A percentile compares a stretch with the other conserved stretches of the same genome.
These are phyloP conservation scores for Halichondria panicea DNA, from an alignment of 37 sponge, comb jelly and placozoan species.

Conservation along the genomic window DNA sequence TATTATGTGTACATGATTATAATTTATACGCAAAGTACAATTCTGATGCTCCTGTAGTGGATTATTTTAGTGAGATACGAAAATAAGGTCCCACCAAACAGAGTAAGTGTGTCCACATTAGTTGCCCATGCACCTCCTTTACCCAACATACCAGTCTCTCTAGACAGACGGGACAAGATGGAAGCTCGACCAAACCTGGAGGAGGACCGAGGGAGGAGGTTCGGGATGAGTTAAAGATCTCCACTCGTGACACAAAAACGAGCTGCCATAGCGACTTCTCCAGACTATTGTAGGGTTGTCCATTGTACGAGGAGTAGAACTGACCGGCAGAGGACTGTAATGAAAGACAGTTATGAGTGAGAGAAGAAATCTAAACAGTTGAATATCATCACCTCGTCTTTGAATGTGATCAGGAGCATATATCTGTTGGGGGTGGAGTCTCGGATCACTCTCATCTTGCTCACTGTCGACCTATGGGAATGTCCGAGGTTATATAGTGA, in stretches of 20 bases:
- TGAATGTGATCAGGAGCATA: constrained; percentile 83
- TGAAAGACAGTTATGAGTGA: background rate
- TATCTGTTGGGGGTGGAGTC: constrained; percentile 92
- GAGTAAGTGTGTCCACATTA: too few species aligned
- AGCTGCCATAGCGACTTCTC: constrained; percentile 70
- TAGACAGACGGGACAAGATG: constrained; percentile 95
- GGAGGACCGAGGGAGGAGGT: constrained; percentile 38
- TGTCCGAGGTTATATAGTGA: background rate
- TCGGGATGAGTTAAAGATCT: constrained; percentile 38
- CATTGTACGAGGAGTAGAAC: constrained; percentile 68
- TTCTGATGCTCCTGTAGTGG: too few species aligned
- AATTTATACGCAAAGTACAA: too few species aligned
- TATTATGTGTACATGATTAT: too few species aligned
- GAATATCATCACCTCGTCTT: constrained; percentile 46
- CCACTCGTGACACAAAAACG: constrained; percentile 63
- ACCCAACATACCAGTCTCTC: constrained; percentile 79
- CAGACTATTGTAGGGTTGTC: constrained; percentile 67
- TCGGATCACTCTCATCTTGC: constrained; percentile 74
- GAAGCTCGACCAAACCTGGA: constrained; percentile 79
- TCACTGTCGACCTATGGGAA: constrained; percentile 49
- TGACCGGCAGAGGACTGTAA: constrained; percentile 33
- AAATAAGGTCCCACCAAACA: too few species aligned
- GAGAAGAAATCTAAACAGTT: background rate
- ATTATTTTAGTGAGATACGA: too few species aligned
- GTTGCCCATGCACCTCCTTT: too few species aligned